These are phyloP conservation scores for Cyanoramphus novaezelandiae DNA, from an alignment of 2,113 vertebrate species.

Conservation along the genomic window DNA sequence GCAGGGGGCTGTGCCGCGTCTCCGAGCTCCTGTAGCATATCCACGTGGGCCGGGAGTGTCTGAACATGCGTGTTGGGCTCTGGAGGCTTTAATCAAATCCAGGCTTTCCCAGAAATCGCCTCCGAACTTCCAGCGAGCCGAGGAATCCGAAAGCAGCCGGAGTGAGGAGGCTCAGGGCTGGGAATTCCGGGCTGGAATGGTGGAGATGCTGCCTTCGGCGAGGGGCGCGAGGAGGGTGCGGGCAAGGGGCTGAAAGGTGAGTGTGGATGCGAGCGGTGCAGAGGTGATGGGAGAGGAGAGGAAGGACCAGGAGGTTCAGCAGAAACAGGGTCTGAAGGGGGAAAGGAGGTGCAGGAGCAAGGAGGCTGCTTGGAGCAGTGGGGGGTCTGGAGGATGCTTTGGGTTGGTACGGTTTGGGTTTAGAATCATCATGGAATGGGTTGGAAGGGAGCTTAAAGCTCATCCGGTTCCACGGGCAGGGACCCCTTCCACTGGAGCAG, in stretches of 20 bases:
- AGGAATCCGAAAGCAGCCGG: neutral
- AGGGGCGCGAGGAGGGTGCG: neutral
- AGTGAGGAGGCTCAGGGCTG: neutral
- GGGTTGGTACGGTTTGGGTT: fast-evolving
- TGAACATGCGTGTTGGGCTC: slow-evolving; percentile 38
- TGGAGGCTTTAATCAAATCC: slow-evolving; percentile 52
- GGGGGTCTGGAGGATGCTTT: neutral
- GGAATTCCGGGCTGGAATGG: neutral
- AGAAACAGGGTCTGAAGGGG: neutral
- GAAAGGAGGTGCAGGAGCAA: neutral
- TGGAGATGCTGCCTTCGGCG: neutral
- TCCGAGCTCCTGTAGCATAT: neutral
- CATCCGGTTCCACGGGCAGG: neutral
- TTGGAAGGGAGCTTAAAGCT: neutral
- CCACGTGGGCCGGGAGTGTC: slow-evolving; percentile 19
- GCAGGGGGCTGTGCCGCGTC: neutral
- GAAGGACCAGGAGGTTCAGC: fast-evolving
- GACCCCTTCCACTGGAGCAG: neutral
- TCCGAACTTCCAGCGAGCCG: neutral
- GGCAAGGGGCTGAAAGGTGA: neutral
- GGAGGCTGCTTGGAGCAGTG: neutral
- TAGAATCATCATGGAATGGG: neutral
- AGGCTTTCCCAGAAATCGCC: slow-evolving; percentile 5
- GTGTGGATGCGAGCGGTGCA: neutral
- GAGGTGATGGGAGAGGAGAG: neutral